Evolutionary conservation across 2,888 invertebrate species (phyloP).

Genomic region (Neocrepidodera transversa): DNA sequence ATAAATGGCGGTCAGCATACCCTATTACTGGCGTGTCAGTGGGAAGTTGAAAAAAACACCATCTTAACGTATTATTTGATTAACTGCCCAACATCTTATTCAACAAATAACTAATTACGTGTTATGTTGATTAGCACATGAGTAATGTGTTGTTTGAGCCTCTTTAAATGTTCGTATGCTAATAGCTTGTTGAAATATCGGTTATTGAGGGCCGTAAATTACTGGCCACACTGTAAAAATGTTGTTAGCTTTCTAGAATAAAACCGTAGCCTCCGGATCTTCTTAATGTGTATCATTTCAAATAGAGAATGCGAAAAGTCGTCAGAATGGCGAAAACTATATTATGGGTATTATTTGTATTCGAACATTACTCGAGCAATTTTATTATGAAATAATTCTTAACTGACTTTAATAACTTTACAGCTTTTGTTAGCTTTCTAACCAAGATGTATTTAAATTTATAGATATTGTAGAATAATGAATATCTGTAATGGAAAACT

Average conservation of each 20-base stretch:
- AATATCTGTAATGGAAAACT: too few relatives aligned
- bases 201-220: conserved; percentile 49
- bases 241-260: conserved; percentile 41
- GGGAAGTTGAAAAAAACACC: conserved; percentile 22
- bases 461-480: too few relatives aligned
- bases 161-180: conserved; percentile 44
- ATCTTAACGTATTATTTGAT: conserved; percentile 39
- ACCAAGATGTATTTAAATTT: too few relatives aligned
- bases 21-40: conserved; percentile 37
- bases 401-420: too few relatives aligned
- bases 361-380: not conserved
- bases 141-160: conserved; percentile 51
- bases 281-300: conserved; percentile 37
- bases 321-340: not conserved
- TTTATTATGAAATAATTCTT: conserved; percentile 1
- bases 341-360: conserved; percentile 7
- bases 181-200: conserved; percentile 50
- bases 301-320: conserved; percentile 5
- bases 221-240: conserved; percentile 41
- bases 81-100: conserved; percentile 49
- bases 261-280: conserved; percentile 36
- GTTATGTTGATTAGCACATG: conserved; percentile 54
- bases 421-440: too few relatives aligned
- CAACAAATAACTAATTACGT: conserved; percentile 54
- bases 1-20: conserved; percentile 31